A percentile compares a stretch with the other conserved stretches of the same genome.
Conservation (phyloP, 2,888 invertebrate species). For the Micoletzkya japonica region DNA sequence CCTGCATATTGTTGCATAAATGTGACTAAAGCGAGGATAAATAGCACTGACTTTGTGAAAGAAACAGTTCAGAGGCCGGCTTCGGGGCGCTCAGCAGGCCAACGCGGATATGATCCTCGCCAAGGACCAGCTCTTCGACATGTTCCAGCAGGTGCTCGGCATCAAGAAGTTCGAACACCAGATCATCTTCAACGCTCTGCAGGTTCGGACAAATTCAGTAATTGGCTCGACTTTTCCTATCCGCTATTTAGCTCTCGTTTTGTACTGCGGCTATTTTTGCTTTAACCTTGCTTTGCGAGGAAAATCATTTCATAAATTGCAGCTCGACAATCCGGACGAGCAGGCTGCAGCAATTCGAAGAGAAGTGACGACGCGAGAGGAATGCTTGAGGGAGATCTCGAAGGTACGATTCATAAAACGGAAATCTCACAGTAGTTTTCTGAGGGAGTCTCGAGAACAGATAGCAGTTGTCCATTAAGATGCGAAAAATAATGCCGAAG, state of each 20-base stretch:
- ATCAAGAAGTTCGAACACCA: conserved; percentile 99
- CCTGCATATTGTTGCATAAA: no score
- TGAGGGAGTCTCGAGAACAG: no score
- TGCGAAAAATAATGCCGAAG: conserved; percentile 95
- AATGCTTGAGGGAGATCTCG: conserved; percentile 94
- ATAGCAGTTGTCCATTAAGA: conserved; percentile 69
- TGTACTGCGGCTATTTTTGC: neutral
- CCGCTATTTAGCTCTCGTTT: neutral
- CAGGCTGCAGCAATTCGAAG: conserved; percentile 98
- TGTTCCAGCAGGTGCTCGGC: conserved; percentile 97
- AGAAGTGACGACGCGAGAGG: conserved; percentile 95
- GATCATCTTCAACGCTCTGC: conserved; percentile 94
- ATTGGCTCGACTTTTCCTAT: neutral
- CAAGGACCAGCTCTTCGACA: conserved; percentile 98
- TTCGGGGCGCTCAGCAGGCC: conserved; percentile 41
- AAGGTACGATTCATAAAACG: conserved; percentile 77
- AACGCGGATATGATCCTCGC: conserved; percentile 74
- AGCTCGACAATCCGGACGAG: conserved; percentile 98
- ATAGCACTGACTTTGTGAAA: no score
- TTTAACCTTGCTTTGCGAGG: neutral
- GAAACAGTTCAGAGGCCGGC: conserved; percentile 36
- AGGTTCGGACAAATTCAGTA: conserved; percentile 70
- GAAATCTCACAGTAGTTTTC: neutral
- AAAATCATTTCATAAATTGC: conserved; percentile 52
- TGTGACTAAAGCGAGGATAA: no score